Base-by-base conservation (phyloP, 2,797 vertebrate species). In the Phalanger gymnotis region DNA sequence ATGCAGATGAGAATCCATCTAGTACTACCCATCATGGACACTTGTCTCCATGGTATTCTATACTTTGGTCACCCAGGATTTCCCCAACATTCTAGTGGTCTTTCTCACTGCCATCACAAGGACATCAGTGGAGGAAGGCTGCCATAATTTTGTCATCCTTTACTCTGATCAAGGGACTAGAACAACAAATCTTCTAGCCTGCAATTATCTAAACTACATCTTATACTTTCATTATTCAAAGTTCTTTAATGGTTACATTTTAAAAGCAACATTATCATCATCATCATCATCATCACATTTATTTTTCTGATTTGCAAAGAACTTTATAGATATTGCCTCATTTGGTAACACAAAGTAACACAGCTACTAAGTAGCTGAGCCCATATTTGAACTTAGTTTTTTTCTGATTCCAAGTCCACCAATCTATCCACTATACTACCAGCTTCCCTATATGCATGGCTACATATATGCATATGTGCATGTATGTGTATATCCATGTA, bases 321-420 rank as follows among this genome's bases (percentile, higher is more conserved):
- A 61, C 12, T 66, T 66, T 34, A 66, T 30, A n/a, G 30, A 34
- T 66, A 34, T 34, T 66, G n/a, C 13, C 3, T 34, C 58, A 14
- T 66, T 66, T 66, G 34, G 5, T 34, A 96, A 91, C 52, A 27
- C 12, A 92, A 56, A 10, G 30, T 96, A 25, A 90, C 1, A 57
- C 0, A 92, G 30, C n/a, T 81, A 95, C 90, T 61, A 93, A 54
- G 54, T 92, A 53, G 81, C 92, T 12, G 90, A 93, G 19, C 58
- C 34, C 66, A 28, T 28, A 93, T 47, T 90, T 52, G 25, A 56
- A 3, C 90, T 91, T 94, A 93, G 9, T 6, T 56, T 2, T 2
- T 91, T 94, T 51, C 55, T 73, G 93, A 92, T 6, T 0, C 91
- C 52, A 53, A 34, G 2, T 81, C 27, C 14, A 51, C 34, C 27